Evolutionary conservation across 2,113 vertebrate genomes (phyloP).

Genomic region (Opisthocomus hoazin): DNA sequence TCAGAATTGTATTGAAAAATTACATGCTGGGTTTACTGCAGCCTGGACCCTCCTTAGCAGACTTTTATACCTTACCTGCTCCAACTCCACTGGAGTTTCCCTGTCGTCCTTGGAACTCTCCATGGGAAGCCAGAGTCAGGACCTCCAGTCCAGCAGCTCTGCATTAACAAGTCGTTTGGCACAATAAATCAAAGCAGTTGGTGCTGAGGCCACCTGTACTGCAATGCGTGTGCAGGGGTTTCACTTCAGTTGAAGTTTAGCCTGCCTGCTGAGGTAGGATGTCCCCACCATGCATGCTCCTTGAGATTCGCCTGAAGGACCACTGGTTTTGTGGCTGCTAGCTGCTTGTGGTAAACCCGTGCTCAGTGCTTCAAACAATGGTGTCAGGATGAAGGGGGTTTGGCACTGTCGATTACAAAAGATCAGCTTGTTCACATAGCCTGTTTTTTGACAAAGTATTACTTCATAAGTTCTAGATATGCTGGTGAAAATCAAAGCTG

Average conservation of each 20-base stretch:
- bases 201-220: not conserved
- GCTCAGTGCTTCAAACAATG: not conserved
- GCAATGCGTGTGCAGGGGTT: not conserved
- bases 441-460: not conserved
- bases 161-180: not conserved
- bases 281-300: rapidly evolving
- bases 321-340: not conserved
- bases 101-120: not conserved
- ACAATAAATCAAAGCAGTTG: not conserved
- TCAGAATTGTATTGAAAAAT: not conserved
- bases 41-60: not conserved
- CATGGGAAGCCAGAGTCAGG: not conserved
- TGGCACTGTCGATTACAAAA: not conserved
- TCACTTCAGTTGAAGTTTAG: not conserved
- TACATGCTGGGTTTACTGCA: not conserved
- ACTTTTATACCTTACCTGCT: not conserved
- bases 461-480: not conserved
- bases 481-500: not conserved
- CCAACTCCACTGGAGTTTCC: not conserved
- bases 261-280: not conserved
- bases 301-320: not conserved
- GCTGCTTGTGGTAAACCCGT: not conserved
- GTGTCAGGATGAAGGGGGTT: not conserved
- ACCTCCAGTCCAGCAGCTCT: not conserved
- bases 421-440: not conserved